phyloP scores from a whole-genome alignment of 2,113 vertebrate species.

The Forbesichthys papilliferus region DNA sequence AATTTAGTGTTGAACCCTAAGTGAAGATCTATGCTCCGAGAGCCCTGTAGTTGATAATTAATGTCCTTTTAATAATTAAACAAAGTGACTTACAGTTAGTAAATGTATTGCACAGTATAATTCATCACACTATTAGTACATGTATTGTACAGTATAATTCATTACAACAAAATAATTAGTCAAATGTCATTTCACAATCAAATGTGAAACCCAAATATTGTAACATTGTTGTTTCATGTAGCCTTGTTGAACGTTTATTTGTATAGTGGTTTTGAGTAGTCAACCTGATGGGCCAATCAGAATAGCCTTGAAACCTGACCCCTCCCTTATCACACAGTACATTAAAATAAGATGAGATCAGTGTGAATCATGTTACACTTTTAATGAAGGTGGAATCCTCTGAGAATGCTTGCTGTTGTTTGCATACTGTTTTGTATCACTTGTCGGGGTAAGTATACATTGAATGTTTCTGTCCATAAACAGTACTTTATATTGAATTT shows the following conservation, averaged over 20 bases:
- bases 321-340: constrained; percentile 33
- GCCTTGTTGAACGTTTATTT: constrained; percentile 16
- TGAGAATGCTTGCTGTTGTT: constrained; percentile 18
- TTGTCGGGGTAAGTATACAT: constrained; percentile 33
- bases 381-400: neutral
- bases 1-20: no score
- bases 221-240: no score
- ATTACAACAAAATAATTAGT: no score
- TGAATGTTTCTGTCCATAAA: neutral
- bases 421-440: constrained; percentile 12
- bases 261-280: constrained; percentile 11
- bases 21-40: no score
- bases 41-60: no score
- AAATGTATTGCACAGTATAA: no score
- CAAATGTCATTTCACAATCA: no score
- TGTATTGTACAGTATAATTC: no score
- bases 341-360: neutral
- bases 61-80: no score
- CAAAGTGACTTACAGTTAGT: no score
- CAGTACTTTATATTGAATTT: neutral
- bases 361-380: neutral
- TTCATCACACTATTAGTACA: no score
- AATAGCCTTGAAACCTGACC: neutral
- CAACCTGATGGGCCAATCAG: constrained; percentile 32
- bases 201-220: no score